phyloP scores from a whole-genome alignment of 2,797 vertebrate species.

The Amazona finschi region DNA sequence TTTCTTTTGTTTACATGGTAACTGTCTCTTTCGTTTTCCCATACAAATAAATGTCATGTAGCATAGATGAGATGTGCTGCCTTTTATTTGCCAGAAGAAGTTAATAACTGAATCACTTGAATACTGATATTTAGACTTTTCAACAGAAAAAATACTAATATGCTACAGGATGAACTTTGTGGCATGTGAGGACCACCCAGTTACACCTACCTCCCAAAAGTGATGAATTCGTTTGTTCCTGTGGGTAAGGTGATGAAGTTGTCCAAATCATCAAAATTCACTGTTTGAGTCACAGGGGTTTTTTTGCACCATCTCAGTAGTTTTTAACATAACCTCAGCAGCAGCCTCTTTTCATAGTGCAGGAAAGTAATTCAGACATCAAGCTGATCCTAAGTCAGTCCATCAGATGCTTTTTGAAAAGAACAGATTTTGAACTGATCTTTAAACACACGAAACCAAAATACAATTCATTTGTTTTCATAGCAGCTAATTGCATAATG shows the following conservation, averaged over 20 bases:
- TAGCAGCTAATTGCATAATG: slow-evolving; percentile 22
- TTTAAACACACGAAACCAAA: neutral
- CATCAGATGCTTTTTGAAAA: neutral
- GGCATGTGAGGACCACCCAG: neutral
- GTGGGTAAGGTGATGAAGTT: neutral
- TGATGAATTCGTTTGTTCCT: neutral
- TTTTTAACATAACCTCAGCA: neutral
- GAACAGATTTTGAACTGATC: neutral
- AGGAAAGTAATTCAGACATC: neutral
- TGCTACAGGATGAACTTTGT: neutral
- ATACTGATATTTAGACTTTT: neutral
- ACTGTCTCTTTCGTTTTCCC: slow-evolving; percentile 19
- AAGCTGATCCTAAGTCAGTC: neutral
- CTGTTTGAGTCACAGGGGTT: neutral
- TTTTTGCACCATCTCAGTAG: neutral
- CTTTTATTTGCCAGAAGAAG: slow-evolving; percentile 2
- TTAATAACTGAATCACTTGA: neutral
- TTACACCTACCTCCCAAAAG: neutral
- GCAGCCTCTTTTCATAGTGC: neutral
- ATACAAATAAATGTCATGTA: neutral
- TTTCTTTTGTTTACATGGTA: slow-evolving; percentile 63
- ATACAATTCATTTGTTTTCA: slow-evolving; percentile 27
- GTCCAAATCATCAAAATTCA: neutral
- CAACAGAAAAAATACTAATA: neutral
- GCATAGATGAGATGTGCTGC: neutral